These are phyloP conservation scores for Turritopsis dohrnii DNA, from an alignment of 30 jellyfish, hydroid and myxozoan species.

Conservation along the genomic window DNA sequence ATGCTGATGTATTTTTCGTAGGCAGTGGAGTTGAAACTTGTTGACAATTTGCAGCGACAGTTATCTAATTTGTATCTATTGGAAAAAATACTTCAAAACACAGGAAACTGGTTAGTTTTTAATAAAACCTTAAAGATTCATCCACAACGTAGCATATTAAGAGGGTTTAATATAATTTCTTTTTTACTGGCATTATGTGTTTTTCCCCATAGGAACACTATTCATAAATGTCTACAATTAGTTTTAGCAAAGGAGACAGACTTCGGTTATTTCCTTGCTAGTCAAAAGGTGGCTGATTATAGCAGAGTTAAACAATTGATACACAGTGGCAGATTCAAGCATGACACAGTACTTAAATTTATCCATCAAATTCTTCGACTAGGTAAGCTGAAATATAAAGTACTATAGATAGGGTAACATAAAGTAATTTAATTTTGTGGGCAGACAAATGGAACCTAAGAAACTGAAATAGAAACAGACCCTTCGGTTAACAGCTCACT, in stretches of 20 bases:
- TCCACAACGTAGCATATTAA: neutral
- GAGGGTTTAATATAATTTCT: too few relatives aligned
- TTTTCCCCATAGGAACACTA: conserved; percentile 40
- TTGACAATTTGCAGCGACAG: conserved; percentile 18
- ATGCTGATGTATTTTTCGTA: neutral
- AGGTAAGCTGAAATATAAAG: neutral
- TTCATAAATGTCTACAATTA: conserved; percentile 51
- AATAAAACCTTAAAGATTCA: neutral
- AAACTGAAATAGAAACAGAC: too few relatives aligned
- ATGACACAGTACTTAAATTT: neutral
- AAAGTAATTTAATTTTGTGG: too few relatives aligned
- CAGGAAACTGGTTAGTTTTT: conserved; percentile 6
- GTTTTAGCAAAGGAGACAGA: conserved; percentile 34
- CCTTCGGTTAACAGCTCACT: too few relatives aligned
- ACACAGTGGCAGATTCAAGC: neutral
- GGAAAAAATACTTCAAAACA: conserved; percentile 13
- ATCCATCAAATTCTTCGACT: conserved; percentile 3
- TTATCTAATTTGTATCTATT: neutral
- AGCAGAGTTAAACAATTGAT: neutral
- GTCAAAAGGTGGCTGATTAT: conserved; percentile 29
- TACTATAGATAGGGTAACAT: neutral
- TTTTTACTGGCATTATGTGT: too few relatives aligned
- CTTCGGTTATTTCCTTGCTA: conserved; percentile 59
- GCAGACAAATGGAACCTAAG: too few relatives aligned
- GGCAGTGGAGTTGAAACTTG: conserved; percentile 18